Evolutionary conservation across 2,113 vertebrate genomes (phyloP).

Genomic region (Cnemophilus loriae): DNA sequence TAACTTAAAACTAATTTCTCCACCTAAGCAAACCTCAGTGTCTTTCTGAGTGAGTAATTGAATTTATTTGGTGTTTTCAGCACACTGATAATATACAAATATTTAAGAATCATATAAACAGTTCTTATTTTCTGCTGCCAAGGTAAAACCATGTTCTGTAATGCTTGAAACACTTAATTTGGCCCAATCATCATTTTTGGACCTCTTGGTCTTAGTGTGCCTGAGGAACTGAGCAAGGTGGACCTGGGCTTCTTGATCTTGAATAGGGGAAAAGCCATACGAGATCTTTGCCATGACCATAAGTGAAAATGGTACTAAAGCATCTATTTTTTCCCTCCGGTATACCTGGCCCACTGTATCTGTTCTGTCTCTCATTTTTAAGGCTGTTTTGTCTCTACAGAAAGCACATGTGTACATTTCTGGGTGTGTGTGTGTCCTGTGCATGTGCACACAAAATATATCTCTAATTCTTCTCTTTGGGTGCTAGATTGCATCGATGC

Average conservation of each 20-base stretch:
- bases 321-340: not conserved
- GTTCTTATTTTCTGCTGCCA: not conserved
- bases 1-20: not conserved
- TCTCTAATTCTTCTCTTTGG: not conserved
- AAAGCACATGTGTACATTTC: not conserved
- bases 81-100: not conserved
- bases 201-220: accelerated
- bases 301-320: not conserved
- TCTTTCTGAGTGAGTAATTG: not conserved
- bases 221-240: not conserved
- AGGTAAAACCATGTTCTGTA: not conserved
- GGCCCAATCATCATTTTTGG: not conserved
- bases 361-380: not conserved
- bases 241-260: not conserved
- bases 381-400: not conserved
- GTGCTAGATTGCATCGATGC: accelerated
- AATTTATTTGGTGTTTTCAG: not conserved
- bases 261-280: too few relatives aligned
- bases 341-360: too few relatives aligned
- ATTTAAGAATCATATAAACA: not conserved
- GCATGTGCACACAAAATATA: not conserved
- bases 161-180: not conserved
- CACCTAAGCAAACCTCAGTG: not conserved
- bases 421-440: not conserved
- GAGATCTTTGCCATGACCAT: not conserved